Conservation (phyloP, 2,888 invertebrate species). For the Nezara viridula region DNA sequence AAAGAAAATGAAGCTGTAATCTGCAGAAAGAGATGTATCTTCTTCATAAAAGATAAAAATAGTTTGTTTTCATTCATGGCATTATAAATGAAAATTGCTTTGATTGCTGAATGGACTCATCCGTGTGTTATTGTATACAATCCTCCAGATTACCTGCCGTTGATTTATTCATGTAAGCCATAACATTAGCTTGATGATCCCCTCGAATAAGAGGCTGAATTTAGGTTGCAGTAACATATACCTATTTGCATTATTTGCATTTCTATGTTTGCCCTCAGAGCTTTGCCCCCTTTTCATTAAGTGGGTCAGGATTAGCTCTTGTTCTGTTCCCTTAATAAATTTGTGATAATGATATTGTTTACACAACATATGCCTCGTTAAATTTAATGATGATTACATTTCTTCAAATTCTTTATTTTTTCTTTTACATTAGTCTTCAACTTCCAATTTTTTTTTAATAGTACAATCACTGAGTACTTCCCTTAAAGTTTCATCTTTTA, state of each 20-base stretch:
- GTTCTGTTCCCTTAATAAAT: not conserved
- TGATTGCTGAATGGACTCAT: not conserved
- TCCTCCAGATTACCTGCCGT: not conserved
- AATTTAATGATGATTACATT: not conserved
- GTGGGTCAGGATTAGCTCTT: slow-evolving; percentile 19
- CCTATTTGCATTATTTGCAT: slow-evolving; percentile 38
- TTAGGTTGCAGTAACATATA: slow-evolving; percentile 30
- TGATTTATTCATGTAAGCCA: slow-evolving; percentile 23
- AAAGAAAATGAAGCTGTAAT: not conserved
- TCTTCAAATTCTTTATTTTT: not conserved
- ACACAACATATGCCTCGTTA: not conserved
- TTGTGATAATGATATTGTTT: not conserved
- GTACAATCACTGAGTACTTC: no score
- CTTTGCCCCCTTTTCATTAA: not conserved
- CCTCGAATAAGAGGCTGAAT: slow-evolving; percentile 1
- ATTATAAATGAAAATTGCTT: not conserved
- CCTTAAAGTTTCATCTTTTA: not conserved
- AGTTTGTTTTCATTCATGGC: not conserved
- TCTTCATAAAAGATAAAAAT: not conserved
- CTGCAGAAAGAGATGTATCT: not conserved
- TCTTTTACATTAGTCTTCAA: no score
- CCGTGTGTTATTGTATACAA: not conserved
- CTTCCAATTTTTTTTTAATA: no score
- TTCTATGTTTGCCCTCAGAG: not conserved
- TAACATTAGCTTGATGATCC: slow-evolving; percentile 12